These are phyloP conservation scores for Cephus rjabovi DNA, from an alignment of 2,888 invertebrate species.

Conservation along the genomic window DNA sequence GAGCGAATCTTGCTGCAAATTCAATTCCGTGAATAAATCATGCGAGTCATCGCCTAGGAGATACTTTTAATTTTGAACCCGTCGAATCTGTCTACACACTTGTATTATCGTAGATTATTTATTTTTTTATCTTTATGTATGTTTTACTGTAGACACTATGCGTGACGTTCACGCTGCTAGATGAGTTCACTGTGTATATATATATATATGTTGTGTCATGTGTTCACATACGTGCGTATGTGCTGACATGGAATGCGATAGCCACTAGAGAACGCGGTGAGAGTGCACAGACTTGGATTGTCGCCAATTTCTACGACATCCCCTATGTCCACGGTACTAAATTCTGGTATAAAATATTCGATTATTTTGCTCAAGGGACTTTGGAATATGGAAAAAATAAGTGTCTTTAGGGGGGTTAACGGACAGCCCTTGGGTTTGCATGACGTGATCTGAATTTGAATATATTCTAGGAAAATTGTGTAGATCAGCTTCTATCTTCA, in stretches of 20 bases:
- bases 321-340: not conserved
- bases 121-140: not conserved
- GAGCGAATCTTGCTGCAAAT: not conserved
- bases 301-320: slow-evolving; percentile 44
- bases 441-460: not conserved
- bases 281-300: slow-evolving; percentile 33
- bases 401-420: not conserved
- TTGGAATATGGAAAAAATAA: not conserved
- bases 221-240: not conserved
- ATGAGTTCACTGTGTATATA: not conserved
- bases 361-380: not conserved
- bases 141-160: not conserved
- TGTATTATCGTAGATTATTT: not conserved
- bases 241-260: slow-evolving; percentile 7
- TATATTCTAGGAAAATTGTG: not conserved
- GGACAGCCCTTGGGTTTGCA: not conserved
- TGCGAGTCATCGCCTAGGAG: not conserved
- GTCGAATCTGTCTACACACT: not conserved
- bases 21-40: not conserved
- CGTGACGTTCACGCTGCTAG: not conserved
- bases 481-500: no score
- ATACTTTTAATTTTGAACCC: not conserved
- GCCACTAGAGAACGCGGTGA: slow-evolving; percentile 6
- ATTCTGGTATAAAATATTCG: not conserved
- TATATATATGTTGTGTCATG: not conserved